Evolutionary conservation across 2,888 invertebrate genomes (phyloP).

Genomic region (Schizaphis graminum): DNA sequence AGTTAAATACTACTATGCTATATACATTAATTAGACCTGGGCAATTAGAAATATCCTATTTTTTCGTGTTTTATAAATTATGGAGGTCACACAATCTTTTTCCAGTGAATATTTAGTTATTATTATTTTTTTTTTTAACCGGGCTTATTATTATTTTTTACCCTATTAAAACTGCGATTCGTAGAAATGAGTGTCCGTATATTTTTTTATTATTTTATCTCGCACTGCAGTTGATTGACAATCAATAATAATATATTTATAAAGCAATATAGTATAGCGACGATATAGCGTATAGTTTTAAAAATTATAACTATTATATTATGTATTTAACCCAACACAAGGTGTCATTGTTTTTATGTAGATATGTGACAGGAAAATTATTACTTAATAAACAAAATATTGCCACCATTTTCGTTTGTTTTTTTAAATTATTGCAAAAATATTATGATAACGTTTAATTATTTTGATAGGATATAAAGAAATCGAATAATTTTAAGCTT

Average conservation of each 20-base stretch:
- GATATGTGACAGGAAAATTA: background rate
- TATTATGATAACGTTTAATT: background rate
- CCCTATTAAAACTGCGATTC: background rate
- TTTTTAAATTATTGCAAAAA: background rate
- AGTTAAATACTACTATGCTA: constrained; percentile 42
- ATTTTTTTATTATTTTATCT: constrained; percentile 1
- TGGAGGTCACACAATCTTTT: constrained; percentile 28
- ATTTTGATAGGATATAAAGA: background rate
- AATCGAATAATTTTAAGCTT: background rate
- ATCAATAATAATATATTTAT: background rate
- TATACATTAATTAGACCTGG: constrained; percentile 54
- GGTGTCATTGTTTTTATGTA: background rate
- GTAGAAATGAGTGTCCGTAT: background rate
- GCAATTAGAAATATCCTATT: constrained; percentile 57
- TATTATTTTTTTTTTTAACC: constrained; percentile 9
- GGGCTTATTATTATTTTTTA: background rate
- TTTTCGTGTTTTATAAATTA: constrained; percentile 48
- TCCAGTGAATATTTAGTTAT: background rate
- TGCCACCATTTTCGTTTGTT: background rate
- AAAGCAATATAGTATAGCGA: background rate
- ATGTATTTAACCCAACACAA: background rate
- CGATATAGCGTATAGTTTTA: too few relatives aligned
- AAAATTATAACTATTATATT: background rate
- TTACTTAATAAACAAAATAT: background rate
- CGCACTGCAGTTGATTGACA: background rate